Conservation (phyloP, 2,113 vertebrate genomes). For the Solea senegalensis region DNA sequence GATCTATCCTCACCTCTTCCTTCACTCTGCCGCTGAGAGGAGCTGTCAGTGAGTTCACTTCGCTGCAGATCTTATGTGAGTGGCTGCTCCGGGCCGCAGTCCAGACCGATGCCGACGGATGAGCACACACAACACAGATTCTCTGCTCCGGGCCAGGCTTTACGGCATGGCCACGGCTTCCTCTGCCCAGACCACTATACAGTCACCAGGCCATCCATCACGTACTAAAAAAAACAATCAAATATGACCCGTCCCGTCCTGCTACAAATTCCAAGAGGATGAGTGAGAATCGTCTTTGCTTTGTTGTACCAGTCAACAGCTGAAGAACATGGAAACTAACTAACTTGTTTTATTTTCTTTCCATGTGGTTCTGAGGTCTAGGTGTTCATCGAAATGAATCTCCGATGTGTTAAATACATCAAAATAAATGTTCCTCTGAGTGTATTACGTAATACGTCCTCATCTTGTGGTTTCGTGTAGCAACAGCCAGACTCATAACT, state of each 20-base stretch:
- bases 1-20: constrained; percentile 37
- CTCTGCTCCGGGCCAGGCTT: constrained; percentile 29
- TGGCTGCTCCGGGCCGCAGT: constrained; percentile 55
- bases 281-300: background rate
- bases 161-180: constrained; percentile 53
- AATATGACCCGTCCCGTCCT: constrained; percentile 20
- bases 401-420: too few species aligned
- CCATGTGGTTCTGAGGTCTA: too few species aligned
- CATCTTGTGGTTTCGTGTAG: constrained; percentile 30
- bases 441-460: background rate
- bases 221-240: constrained; percentile 14
- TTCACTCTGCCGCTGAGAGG: constrained; percentile 46
- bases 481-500: constrained; percentile 35
- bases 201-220: constrained; percentile 33
- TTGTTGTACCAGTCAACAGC: background rate
- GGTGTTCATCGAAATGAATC: too few species aligned
- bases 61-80: constrained; percentile 35
- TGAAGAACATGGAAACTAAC: too few species aligned
- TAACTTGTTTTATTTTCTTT: too few species aligned
- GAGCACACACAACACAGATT: constrained; percentile 46
- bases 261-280: constrained; percentile 7
- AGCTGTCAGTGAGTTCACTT: constrained; percentile 58
- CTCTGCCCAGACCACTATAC: constrained; percentile 42
- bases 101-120: constrained; percentile 59
- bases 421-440: too few species aligned